Percentiles rank a stretch among this genome's conserved stretches.
Evolutionary conservation across 2,113 vertebrate genomes (phyloP).

Genomic region (Rhegmatorhina hoffmannsi): DNA sequence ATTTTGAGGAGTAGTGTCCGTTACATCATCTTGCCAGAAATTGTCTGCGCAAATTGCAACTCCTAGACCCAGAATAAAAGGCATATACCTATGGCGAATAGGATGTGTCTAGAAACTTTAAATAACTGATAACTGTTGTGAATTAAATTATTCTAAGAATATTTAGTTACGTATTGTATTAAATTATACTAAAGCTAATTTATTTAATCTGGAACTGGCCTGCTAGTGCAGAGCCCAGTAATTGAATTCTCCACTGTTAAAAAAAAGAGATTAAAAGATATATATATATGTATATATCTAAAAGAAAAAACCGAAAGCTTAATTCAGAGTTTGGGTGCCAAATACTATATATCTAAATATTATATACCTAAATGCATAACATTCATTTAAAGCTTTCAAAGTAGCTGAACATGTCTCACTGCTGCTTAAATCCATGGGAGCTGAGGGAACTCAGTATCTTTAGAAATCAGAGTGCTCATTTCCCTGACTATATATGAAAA

Average conservation of each 20-base stretch:
- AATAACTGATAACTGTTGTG: background rate
- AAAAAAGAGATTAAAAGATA: background rate
- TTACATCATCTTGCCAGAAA: background rate
- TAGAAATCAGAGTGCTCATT: background rate
- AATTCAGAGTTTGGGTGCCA: background rate
- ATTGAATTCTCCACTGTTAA: background rate
- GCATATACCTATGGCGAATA: background rate
- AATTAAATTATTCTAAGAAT: conserved; percentile 17
- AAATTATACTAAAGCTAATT: background rate
- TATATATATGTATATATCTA: background rate
- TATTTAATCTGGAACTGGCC: background rate
- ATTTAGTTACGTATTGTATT: background rate
- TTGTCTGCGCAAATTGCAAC: background rate
- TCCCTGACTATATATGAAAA: background rate
- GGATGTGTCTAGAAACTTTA: background rate
- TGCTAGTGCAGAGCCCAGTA: background rate
- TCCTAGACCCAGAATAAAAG: background rate
- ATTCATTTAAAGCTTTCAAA: background rate
- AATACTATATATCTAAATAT: background rate
- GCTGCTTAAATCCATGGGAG: background rate
- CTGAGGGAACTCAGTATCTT: background rate
- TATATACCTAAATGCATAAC: background rate
- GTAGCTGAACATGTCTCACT: background rate
- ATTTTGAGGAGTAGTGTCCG: background rate
- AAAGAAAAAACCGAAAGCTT: background rate